A percentile compares a stretch with the other conserved stretches of the same genome.
Evolutionary conservation across 2,888 invertebrate genomes (phyloP).

Genomic region (Tipula helvola): DNA sequence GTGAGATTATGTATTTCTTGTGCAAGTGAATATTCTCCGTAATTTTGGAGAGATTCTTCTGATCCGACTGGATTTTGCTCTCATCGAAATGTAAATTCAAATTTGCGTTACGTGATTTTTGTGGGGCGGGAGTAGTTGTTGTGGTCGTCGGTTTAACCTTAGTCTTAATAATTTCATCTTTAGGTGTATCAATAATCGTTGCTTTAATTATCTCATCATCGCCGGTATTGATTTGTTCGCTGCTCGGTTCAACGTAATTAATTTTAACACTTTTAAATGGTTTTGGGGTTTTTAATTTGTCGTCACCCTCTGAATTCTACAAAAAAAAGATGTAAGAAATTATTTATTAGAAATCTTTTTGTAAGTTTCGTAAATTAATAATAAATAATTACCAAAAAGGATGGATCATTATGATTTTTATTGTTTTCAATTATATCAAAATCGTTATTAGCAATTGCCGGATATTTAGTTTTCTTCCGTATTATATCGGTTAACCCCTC

Average conservation of each 20-base stretch:
- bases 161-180: not conserved
- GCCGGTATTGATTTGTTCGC: not conserved
- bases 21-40: conserved; percentile 33
- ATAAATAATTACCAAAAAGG: conserved; percentile 11
- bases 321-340: not conserved
- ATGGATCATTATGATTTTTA: conserved; percentile 23
- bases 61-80: conserved; percentile 36
- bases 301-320: not conserved
- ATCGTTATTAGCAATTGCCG: conserved; percentile 31
- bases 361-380: not conserved
- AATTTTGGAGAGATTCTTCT: conserved; percentile 36
- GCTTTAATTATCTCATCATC: conserved; percentile 14
- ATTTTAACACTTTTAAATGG: not conserved
- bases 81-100: conserved; percentile 27
- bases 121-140: not conserved
- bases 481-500: conserved; percentile 66
- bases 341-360: not conserved
- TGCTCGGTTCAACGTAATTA: not conserved
- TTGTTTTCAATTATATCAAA: conserved; percentile 36
- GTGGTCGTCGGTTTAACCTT: not conserved
- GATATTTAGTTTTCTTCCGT: conserved; percentile 56
- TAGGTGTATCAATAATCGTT: conserved; percentile 14
- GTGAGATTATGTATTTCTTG: conserved; percentile 29
- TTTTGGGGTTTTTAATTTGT: not conserved
- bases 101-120: not conserved